Conservation (phyloP, 2,797 vertebrate genomes). For the Ambastaia sidthimunki region DNA sequence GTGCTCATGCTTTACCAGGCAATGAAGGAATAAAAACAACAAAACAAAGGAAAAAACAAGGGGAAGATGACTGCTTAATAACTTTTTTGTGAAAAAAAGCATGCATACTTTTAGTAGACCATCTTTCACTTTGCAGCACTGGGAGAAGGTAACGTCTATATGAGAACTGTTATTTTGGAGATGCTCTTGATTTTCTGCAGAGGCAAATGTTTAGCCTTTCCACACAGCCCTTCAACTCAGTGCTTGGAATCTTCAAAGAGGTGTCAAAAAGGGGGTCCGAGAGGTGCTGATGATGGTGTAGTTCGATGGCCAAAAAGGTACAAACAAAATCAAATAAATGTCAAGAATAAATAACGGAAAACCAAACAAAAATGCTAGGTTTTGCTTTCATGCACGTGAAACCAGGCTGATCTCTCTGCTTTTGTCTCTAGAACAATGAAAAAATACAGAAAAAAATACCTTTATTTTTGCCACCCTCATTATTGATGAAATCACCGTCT, state of each 20-base stretch:
- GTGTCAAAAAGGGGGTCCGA: constrained; percentile 61
- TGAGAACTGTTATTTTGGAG: constrained; percentile 19
- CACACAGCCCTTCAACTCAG: constrained; percentile 47
- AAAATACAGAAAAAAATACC: constrained; percentile 87
- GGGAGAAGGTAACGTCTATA: constrained; percentile 55
- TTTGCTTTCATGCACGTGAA: constrained; percentile 85
- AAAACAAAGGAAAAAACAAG: constrained; percentile 14
- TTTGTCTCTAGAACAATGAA: constrained; percentile 47
- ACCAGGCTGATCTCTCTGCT: constrained; percentile 67
- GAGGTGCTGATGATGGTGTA: constrained; percentile 64
- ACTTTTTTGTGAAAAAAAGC: constrained; percentile 63
- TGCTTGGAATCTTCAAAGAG: constrained; percentile 67
- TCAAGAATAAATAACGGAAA: constrained; percentile 51
- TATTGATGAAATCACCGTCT: constrained; percentile 88
- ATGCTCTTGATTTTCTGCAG: constrained; percentile 60
- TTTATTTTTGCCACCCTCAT: constrained; percentile 88
- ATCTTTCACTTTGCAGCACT: constrained; percentile 67
- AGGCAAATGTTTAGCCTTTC: constrained; percentile 57
- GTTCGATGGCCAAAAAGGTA: constrained; percentile 61
- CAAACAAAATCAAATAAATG: constrained; percentile 63
- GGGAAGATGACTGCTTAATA: constrained; percentile 49
- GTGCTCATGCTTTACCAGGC: constrained; percentile 72
- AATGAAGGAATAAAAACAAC: constrained; percentile 52
- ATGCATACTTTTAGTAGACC: constrained; percentile 75
- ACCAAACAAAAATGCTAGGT: constrained; percentile 67